A percentile compares a stretch with the other conserved stretches of the same genome.
Conservation (phyloP, 2,797 vertebrate species). For the Falco cherrug region DNA sequence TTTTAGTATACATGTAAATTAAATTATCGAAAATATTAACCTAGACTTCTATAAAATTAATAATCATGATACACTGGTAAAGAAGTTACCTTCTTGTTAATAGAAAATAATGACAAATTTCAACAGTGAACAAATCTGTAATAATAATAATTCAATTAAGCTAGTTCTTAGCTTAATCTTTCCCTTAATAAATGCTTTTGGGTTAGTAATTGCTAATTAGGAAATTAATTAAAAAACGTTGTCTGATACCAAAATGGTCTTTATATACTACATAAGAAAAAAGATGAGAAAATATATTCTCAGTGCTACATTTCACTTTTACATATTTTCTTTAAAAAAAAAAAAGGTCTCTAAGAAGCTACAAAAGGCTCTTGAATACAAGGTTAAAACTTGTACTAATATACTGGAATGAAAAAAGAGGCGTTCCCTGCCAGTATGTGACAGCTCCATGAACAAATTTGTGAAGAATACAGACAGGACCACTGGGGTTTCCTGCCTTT, state of each 20-base stretch:
- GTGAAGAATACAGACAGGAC: background rate
- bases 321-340: background rate
- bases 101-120: constrained; percentile 21
- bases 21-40: background rate
- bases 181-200: constrained; percentile 21
- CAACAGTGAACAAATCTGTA: background rate
- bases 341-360: background rate
- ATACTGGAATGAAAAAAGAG: background rate
- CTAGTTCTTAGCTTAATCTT: constrained; percentile 30
- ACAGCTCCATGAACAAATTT: constrained; percentile 13
- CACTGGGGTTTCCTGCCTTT: constrained; percentile 19
- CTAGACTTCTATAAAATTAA: background rate
- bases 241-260: background rate
- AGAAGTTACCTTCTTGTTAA: background rate
- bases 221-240: constrained; percentile 30
- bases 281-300: background rate
- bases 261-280: background rate
- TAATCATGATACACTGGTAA: background rate
- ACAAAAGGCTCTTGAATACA: background rate
- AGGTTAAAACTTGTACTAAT: background rate
- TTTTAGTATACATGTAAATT: background rate
- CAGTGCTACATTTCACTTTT: background rate
- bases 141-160: constrained; percentile 38
- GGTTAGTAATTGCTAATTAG: constrained; percentile 26
- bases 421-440: constrained; percentile 5